phyloP scores from a whole-genome alignment of 2,888 invertebrate genomes.

The Syrphus vitripennis region DNA sequence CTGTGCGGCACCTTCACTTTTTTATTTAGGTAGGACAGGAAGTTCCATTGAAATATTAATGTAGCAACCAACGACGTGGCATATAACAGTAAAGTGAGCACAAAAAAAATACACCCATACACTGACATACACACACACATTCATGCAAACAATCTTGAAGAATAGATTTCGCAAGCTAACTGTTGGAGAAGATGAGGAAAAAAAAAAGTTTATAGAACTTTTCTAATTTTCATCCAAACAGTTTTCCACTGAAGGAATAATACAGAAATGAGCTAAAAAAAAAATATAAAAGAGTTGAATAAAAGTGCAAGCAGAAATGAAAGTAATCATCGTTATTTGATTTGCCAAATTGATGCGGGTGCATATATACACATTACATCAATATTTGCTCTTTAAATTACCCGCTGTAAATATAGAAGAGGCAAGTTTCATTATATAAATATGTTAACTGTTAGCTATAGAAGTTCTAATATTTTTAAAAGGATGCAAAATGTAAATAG shows the following conservation, averaged over 20 bases:
- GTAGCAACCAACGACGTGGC: neutral
- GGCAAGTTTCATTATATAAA: neutral
- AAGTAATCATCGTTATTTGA: conserved; percentile 59
- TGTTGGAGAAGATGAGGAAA: neutral
- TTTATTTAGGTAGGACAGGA: neutral
- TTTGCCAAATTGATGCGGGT: conserved; percentile 64
- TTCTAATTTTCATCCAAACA: conserved; percentile 16
- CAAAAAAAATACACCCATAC: neutral
- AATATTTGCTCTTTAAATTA: conserved; percentile 58
- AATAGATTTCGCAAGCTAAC: neutral
- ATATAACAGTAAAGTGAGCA: neutral
- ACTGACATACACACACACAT: neutral
- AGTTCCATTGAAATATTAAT: conserved; percentile 15
- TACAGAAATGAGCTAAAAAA: neutral
- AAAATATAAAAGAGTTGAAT: neutral
- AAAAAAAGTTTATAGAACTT: conserved; percentile 13
- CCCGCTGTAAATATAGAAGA: conserved; percentile 28
- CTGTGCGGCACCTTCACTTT: neutral
- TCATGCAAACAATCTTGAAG: neutral
- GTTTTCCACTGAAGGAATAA: neutral
- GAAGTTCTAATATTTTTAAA: neutral
- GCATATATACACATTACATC: conserved; percentile 39
- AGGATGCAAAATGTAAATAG: neutral
- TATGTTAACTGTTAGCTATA: neutral
- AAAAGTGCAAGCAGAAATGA: conserved; percentile 20